Evolutionary conservation across 2,113 vertebrate species (phyloP).

Genomic region (Ranitomeya imitator): DNA sequence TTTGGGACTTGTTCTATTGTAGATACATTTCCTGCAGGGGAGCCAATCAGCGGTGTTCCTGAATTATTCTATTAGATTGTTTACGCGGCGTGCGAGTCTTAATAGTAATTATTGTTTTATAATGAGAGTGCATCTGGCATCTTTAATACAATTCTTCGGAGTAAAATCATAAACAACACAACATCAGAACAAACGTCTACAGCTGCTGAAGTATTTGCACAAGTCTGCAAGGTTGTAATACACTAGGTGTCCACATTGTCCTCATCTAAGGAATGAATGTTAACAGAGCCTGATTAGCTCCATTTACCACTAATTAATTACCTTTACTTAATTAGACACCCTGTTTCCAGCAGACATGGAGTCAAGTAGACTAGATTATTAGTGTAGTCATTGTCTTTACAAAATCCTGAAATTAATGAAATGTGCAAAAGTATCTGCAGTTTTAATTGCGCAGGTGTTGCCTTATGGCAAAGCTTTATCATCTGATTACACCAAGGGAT

Average conservation of each 20-base stretch:
- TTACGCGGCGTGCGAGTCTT: background rate
- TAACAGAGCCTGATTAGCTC: slow-evolving; percentile 98
- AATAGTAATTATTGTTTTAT: slow-evolving; percentile 11
- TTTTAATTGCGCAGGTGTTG: slow-evolving; percentile 99
- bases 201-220: slow-evolving; percentile 25
- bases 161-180: slow-evolving; percentile 27
- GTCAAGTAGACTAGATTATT: slow-evolving; percentile 99
- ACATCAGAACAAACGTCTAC: slow-evolving; percentile 8
- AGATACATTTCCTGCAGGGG: background rate
- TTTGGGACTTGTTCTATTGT: background rate
- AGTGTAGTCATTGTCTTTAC: slow-evolving; percentile 97
- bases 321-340: slow-evolving; percentile 99
- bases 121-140: background rate
- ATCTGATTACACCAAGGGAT: slow-evolving; percentile 92
- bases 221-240: slow-evolving; percentile 62
- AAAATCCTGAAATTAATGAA: slow-evolving; percentile 99
- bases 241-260: slow-evolving; percentile 84
- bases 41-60: background rate
- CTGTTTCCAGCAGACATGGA: slow-evolving; percentile 94
- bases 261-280: slow-evolving; percentile 95
- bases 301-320: slow-evolving; percentile 99
- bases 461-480: slow-evolving; percentile 99
- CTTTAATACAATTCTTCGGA: slow-evolving; percentile 36
- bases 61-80: background rate
- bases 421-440: slow-evolving; percentile 89